Percentiles rank a stretch among this genome's conserved stretches.
phyloP scores from a whole-genome alignment of 2,888 invertebrate species.

The Lasioglossum zephyrum region DNA sequence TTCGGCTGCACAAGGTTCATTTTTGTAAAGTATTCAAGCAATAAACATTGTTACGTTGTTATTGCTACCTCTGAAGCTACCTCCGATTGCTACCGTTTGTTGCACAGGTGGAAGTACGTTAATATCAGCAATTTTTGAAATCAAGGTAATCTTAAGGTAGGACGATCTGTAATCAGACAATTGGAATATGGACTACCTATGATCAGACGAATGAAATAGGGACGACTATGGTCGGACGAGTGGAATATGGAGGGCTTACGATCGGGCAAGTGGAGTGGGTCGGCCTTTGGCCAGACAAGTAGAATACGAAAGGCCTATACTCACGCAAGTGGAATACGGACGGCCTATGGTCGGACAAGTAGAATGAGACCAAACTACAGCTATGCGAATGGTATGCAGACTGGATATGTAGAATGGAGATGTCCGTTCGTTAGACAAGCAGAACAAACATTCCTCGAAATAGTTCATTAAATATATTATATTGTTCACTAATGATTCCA shows the following conservation, averaged over 20 bases:
- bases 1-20: too few relatives aligned
- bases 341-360: background rate
- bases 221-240: background rate
- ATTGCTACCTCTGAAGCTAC: background rate
- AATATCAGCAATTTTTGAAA: background rate
- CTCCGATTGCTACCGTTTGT: background rate
- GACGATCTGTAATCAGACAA: background rate
- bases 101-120: background rate
- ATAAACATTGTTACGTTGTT: background rate
- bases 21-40: too few relatives aligned
- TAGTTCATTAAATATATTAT: background rate
- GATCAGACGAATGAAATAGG: background rate
- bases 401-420: background rate
- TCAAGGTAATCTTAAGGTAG: background rate
- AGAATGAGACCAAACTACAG: background rate
- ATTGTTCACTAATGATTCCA: too few relatives aligned
- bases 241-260: background rate
- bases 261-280: background rate
- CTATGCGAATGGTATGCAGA: background rate
- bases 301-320: slow-evolving; percentile 4
- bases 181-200: background rate
- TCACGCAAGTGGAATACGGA: background rate
- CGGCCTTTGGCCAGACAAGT: background rate
- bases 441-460: background rate
- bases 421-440: background rate